Conservation (phyloP, 2,797 vertebrate genomes). For the Clarias pachynema region DNA sequence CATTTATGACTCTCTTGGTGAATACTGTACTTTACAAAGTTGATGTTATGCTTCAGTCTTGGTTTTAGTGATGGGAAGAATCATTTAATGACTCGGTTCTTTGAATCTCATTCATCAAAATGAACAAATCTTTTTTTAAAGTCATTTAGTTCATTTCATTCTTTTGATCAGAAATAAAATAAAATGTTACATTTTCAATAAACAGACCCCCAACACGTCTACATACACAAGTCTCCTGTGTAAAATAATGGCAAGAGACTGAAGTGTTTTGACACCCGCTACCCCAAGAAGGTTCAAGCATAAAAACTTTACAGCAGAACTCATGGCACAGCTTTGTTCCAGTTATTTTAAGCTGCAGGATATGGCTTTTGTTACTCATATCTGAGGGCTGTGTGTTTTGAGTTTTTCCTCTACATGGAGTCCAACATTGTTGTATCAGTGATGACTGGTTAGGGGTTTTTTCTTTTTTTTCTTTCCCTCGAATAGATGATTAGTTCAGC, state of each 20-base stretch:
- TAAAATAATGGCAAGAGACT: not conserved
- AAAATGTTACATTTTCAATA: too few species aligned
- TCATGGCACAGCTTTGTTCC: not conserved
- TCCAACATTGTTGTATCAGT: not conserved
- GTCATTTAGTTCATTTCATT: too few species aligned
- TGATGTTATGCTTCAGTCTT: not conserved
- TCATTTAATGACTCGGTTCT: too few species aligned
- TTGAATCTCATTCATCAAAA: too few species aligned
- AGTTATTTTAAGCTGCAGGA: not conserved
- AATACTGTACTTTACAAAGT: not conserved
- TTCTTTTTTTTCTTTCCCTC: not conserved
- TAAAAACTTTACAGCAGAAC: not conserved
- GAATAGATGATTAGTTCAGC: not conserved
- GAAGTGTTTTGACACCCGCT: not conserved
- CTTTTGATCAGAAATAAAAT: too few species aligned
- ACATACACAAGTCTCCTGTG: not conserved
- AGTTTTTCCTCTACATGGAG: not conserved
- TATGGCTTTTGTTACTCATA: slow-evolving; percentile 10
- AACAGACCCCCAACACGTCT: too few species aligned
- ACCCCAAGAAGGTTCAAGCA: not conserved
- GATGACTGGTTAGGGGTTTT: not conserved
- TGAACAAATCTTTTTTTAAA: too few species aligned
- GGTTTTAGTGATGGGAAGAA: not conserved
- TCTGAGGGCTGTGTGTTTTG: not conserved
- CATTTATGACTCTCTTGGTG: not conserved